Evolutionary conservation across 2,888 invertebrate species (phyloP), one percentile per base, ranked within the genome.

Genomic region (Pomacea canaliculata): DNA sequence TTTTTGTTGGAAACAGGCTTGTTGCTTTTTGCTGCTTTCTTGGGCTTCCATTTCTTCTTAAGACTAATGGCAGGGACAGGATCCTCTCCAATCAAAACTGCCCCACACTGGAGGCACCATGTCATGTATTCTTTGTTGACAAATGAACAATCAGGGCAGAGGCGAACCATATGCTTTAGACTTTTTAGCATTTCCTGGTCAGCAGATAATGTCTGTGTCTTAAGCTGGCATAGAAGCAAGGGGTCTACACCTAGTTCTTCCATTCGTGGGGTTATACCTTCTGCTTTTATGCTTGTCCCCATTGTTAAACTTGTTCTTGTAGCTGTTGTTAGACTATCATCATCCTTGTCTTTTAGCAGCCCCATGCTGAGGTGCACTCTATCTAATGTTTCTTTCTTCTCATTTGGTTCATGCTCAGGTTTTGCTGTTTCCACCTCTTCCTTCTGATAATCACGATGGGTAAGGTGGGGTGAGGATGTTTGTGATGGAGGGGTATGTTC

Each of bases 41-140:
- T 70, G 48, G 76, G 74, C 73, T 80, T 51, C 77, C 76, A 59
- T 27, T 72, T 74, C n/a, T 77, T 73, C 62, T 81, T 82, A 69
- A 81, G 82, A 69, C 82, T 83, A 66, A 81, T 85, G 3, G 85
- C 81, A 46, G 82, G 59, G 60, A 83, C 77, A 16, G 86, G 85
- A 65, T 87, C 86, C 4, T 87, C 80, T 19, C 87, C 89, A 48
- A 86, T 88, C 27, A 89, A 80, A 59, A 87, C 83, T 68, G 85
- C 86, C 7, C 88, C 86, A 83, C 89, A 89, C 4, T 85, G 83
- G 10, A 83, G 79, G 73, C 89, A 89, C 88, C 88, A 88, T 8
- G 85, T 82, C 85, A 88, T 86, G 75, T 88, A 87, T 23, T 82
- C 82, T 75, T 87, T 87, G 73, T 88, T 89, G 49, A 85, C 73